Evolutionary conservation across 2,113 vertebrate species (phyloP).

Genomic region (Cisticola juncidis): DNA sequence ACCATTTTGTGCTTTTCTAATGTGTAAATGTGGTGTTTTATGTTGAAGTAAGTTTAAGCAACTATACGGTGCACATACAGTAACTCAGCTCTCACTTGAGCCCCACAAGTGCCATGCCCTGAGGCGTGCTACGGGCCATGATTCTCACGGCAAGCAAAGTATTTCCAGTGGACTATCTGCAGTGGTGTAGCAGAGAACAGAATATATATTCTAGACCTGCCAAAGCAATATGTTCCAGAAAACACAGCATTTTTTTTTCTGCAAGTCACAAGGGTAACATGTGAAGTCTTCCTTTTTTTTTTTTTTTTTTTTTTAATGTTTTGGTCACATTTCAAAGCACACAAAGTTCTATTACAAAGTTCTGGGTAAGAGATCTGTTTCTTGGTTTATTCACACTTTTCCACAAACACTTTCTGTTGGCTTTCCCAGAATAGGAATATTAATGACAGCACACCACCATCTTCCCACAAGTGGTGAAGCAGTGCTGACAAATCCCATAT

Average conservation of each 20-base stretch:
- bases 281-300: rapidly evolving
- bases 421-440: background rate
- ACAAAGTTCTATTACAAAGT: background rate
- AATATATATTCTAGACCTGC: constrained; percentile 24
- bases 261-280: background rate
- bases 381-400: background rate
- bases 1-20: constrained; percentile 59
- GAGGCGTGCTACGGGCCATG: constrained; percentile 61
- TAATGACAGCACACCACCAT: background rate
- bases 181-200: constrained; percentile 25
- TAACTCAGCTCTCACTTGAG: constrained; percentile 40
- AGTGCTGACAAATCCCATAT: background rate
- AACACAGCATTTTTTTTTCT: background rate
- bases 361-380: background rate
- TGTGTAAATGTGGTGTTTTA: constrained; percentile 58
- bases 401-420: background rate
- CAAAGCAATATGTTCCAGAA: constrained; percentile 42
- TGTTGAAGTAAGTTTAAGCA: constrained; percentile 22
- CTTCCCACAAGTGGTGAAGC: background rate
- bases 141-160: constrained; percentile 47
- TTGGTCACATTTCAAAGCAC: background rate
- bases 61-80: background rate
- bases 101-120: constrained; percentile 57
- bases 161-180: constrained; percentile 51
- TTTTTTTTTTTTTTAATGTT: rapidly evolving